Percentiles rank a stretch among this genome's conserved stretches.
These are phyloP conservation scores for Eumerus sabulonum DNA, from an alignment of 2,888 invertebrate species.

Conservation along the genomic window DNA sequence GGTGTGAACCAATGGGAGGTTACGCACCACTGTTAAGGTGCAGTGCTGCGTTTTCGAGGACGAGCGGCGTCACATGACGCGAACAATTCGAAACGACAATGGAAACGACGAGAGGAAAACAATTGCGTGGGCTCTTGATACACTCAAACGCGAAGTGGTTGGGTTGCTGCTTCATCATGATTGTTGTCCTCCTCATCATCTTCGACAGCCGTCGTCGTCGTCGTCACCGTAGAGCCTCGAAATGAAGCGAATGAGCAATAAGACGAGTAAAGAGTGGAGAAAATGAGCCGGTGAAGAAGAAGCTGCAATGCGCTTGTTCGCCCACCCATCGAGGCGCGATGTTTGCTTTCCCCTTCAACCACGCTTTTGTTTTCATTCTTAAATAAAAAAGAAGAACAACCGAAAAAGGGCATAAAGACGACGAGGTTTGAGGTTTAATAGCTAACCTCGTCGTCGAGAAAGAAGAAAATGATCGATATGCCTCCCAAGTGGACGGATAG, in stretches of 20 bases:
- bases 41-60: constrained; percentile 45
- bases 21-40: constrained; percentile 52
- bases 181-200: constrained; percentile 65
- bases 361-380: constrained; percentile 67
- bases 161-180: constrained; percentile 60
- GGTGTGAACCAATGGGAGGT: constrained; percentile 51
- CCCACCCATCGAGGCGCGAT: constrained; percentile 69
- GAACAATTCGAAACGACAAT: too few species aligned
- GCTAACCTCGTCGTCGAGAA: too few species aligned
- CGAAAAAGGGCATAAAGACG: constrained; percentile 5
- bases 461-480: constrained; percentile 1
- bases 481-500: neutral
- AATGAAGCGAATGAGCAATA: constrained; percentile 6
- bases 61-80: constrained; percentile 39
- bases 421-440: neutral
- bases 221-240: too few species aligned
- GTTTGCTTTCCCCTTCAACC: constrained; percentile 66
- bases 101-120: constrained; percentile 19
- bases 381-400: constrained; percentile 23
- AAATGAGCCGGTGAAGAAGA: constrained; percentile 34
- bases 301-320: constrained; percentile 46
- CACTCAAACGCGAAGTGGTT: constrained; percentile 34
- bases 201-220: constrained; percentile 68
- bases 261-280: too few species aligned
- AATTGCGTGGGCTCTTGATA: constrained; percentile 65